Conservation (phyloP, 1,140 invertebrate genomes). For the Atta texana region DNA sequence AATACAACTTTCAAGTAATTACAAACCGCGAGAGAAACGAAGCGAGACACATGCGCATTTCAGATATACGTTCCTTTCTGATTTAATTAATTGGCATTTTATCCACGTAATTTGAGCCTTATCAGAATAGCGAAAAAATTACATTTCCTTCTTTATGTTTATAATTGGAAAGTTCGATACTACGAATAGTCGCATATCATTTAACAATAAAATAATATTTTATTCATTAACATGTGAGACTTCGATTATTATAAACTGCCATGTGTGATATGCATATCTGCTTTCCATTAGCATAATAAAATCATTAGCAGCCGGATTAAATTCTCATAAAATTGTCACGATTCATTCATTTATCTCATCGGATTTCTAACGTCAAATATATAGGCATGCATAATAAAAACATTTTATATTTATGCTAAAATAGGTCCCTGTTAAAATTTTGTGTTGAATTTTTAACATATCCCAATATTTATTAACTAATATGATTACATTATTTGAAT, state of each 20-base stretch:
- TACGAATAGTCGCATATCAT: background rate
- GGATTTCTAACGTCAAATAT: background rate
- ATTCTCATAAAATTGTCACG: slow-evolving; percentile 1
- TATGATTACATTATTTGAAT: too few species aligned
- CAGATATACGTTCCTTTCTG: background rate
- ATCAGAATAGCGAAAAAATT: background rate
- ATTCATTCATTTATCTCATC: background rate
- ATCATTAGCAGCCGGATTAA: background rate
- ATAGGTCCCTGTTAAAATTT: too few species aligned
- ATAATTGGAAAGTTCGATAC: background rate
- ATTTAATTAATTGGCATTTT: slow-evolving; percentile 14
- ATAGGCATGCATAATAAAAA: too few species aligned
- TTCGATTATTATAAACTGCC: background rate
- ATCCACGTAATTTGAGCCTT: background rate
- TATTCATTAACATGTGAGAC: background rate
- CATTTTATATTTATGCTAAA: too few species aligned
- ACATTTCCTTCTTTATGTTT: background rate
- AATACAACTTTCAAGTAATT: slow-evolving; percentile 53
- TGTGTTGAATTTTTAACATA: too few species aligned
- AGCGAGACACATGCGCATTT: slow-evolving; percentile 15
- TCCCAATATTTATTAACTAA: too few species aligned
- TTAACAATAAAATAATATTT: slow-evolving; percentile 23
- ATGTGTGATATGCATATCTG: background rate
- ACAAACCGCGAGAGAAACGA: background rate
- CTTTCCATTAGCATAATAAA: slow-evolving; percentile 2